Evolutionary conservation across 1,140 invertebrate species (phyloP).

Genomic region (Spodoptera frugiperda): DNA sequence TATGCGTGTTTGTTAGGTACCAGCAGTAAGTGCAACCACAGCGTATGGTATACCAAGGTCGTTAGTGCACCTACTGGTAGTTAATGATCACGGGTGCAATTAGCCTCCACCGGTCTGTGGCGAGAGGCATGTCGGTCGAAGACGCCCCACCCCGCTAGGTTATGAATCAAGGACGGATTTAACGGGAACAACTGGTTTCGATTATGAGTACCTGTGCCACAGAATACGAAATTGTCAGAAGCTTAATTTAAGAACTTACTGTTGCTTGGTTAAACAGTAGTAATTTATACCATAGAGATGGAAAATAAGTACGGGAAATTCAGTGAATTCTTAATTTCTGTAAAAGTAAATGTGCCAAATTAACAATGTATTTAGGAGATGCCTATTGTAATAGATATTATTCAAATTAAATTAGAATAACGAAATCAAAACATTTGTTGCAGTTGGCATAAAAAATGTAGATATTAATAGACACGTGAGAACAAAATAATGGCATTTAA

Average conservation of each 20-base stretch:
- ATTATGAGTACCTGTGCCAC: neutral
- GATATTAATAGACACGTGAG: neutral
- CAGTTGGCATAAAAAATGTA: too few relatives aligned
- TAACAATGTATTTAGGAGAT: too few relatives aligned
- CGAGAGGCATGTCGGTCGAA: constrained; percentile 65
- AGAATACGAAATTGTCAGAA: too few relatives aligned
- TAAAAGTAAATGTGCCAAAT: too few relatives aligned
- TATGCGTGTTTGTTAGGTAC: constrained; percentile 31
- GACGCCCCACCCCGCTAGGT: constrained; percentile 60
- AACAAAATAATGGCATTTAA: neutral
- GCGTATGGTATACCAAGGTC: constrained; percentile 37
- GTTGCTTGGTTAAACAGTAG: too few relatives aligned
- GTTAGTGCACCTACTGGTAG: constrained; percentile 33
- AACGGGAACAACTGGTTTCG: constrained; percentile 30
- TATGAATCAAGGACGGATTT: constrained; percentile 66
- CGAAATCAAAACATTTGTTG: too few relatives aligned
- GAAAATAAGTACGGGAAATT: too few relatives aligned
- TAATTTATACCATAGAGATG: too few relatives aligned
- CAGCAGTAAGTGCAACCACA: constrained; percentile 14
- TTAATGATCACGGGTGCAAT: constrained; percentile 49
- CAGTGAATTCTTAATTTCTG: too few relatives aligned
- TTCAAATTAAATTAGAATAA: too few relatives aligned
- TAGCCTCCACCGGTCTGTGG: constrained; percentile 46
- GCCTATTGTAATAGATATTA: too few relatives aligned
- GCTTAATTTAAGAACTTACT: too few relatives aligned